A percentile compares a stretch with the other conserved stretches of the same genome.
These are phyloP conservation scores for Siphamia tubifer DNA, from an alignment of 2,113 vertebrate genomes.

Conservation along the genomic window DNA sequence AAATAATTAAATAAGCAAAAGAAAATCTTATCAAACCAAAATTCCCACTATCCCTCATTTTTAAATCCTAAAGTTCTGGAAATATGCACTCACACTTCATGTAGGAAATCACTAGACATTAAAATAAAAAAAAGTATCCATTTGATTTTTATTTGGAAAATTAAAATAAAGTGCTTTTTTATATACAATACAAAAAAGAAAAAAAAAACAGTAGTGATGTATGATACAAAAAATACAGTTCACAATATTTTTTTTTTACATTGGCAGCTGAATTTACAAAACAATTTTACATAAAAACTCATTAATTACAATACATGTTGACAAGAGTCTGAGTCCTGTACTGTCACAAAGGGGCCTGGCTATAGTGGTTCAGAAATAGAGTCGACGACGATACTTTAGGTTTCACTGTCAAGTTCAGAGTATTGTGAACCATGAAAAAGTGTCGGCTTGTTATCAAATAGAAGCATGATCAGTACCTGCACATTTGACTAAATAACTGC, in stretches of 20 bases:
- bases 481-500: conserved; percentile 40
- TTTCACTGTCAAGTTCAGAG: conserved; percentile 47
- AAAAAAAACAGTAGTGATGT: conserved; percentile 73
- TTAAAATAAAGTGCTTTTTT: conserved; percentile 85
- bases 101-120: neutral
- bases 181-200: conserved; percentile 79
- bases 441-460: conserved; percentile 42
- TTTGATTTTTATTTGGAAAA: conserved; percentile 82
- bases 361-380: conserved; percentile 59
- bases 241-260: conserved; percentile 78
- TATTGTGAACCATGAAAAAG: conserved; percentile 1
- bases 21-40: no score
- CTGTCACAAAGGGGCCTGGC: conserved; percentile 60
- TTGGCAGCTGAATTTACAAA: conserved; percentile 83
- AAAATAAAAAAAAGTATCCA: conserved; percentile 54
- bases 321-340: conserved; percentile 54
- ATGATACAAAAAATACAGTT: conserved; percentile 81
- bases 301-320: conserved; percentile 69
- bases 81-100: no score
- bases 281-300: conserved; percentile 70
- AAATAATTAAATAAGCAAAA: no score
- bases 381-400: conserved; percentile 40
- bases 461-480: conserved; percentile 45
- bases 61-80: no score
- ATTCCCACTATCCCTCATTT: no score